Conservation (phyloP, 2,888 invertebrate genomes). For the Harpalus rubripes region DNA sequence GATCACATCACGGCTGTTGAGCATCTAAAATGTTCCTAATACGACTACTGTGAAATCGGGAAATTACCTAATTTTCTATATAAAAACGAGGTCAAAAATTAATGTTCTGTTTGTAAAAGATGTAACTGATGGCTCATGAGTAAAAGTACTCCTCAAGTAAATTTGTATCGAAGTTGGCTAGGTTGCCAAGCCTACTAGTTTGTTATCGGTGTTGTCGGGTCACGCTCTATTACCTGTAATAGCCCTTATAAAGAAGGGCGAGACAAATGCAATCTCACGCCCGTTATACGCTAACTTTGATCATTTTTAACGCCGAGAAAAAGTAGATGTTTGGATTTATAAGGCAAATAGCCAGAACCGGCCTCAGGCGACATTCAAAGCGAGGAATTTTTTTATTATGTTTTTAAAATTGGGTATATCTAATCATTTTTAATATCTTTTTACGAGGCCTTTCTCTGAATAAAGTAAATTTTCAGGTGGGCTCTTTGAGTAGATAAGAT, state of each 20-base stretch:
- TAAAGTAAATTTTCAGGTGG: slow-evolving; percentile 9
- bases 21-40: slow-evolving; percentile 48
- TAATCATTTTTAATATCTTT: slow-evolving; percentile 45
- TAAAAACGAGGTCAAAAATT: slow-evolving; percentile 50
- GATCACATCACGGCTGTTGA: slow-evolving; percentile 47
- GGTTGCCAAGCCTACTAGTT: slow-evolving; percentile 25
- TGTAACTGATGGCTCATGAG: slow-evolving; percentile 36
- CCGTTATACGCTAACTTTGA: slow-evolving; percentile 54
- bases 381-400: slow-evolving; percentile 28
- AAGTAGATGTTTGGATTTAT: slow-evolving; percentile 46
- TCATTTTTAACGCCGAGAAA: slow-evolving; percentile 30
- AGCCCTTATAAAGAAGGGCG: slow-evolving; percentile 61
- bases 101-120: slow-evolving; percentile 51
- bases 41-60: slow-evolving; percentile 45
- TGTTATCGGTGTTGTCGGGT: slow-evolving; percentile 28
- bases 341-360: slow-evolving; percentile 41
- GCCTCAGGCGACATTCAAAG: slow-evolving; percentile 23
- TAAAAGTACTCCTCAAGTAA: slow-evolving; percentile 35
- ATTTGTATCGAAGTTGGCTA: slow-evolving; percentile 24
- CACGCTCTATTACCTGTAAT: slow-evolving; percentile 55
- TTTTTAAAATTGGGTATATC: slow-evolving; percentile 27
- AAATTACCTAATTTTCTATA: slow-evolving; percentile 49
- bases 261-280: slow-evolving; percentile 59
- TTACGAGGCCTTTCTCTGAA: slow-evolving; percentile 22
- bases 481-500: slow-evolving; percentile 21